Evolutionary conservation across 2,797 vertebrate species (phyloP).

Genomic region (Danio aesculapii): DNA sequence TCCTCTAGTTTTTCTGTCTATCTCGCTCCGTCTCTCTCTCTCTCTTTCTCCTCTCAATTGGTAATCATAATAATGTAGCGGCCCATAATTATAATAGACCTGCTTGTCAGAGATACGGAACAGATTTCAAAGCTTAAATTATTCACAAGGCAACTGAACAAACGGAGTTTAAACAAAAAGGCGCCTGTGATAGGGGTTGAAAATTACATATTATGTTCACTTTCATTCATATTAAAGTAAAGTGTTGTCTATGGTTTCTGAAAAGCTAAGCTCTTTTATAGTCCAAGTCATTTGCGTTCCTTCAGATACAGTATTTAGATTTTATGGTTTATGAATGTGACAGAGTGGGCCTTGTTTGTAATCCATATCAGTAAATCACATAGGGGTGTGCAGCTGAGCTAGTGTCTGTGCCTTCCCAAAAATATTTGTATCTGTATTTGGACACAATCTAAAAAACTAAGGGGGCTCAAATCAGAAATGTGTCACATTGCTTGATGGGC

Average conservation of each 20-base stretch:
- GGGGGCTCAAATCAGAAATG: too few relatives aligned
- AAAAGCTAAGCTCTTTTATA: slow-evolving; percentile 65
- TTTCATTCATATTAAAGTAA: slow-evolving; percentile 64
- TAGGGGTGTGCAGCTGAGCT: too few relatives aligned
- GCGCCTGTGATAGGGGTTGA: slow-evolving; percentile 65
- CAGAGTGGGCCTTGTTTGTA: too few relatives aligned
- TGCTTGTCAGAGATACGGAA: slow-evolving; percentile 74
- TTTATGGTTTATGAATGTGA: too few relatives aligned
- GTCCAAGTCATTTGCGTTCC: slow-evolving; percentile 17
- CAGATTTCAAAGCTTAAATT: slow-evolving; percentile 73
- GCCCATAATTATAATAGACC: slow-evolving; percentile 73
- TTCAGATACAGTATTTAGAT: neutral
- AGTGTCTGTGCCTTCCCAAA: too few relatives aligned
- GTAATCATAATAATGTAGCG: slow-evolving; percentile 74
- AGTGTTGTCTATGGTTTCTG: slow-evolving; percentile 53
- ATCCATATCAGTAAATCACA: too few relatives aligned
- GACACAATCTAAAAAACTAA: too few relatives aligned
- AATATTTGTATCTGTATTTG: too few relatives aligned
- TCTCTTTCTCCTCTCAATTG: slow-evolving; percentile 64
- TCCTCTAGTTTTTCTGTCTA: slow-evolving; percentile 40
- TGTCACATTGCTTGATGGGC: too few relatives aligned
- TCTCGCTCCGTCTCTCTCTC: slow-evolving; percentile 8
- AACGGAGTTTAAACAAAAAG: slow-evolving; percentile 71
- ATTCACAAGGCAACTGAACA: slow-evolving; percentile 74
- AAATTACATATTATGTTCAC: slow-evolving; percentile 64